Conservation (phyloP, 2,888 invertebrate genomes). For the Scaptomyza cyrtandrae region DNA sequence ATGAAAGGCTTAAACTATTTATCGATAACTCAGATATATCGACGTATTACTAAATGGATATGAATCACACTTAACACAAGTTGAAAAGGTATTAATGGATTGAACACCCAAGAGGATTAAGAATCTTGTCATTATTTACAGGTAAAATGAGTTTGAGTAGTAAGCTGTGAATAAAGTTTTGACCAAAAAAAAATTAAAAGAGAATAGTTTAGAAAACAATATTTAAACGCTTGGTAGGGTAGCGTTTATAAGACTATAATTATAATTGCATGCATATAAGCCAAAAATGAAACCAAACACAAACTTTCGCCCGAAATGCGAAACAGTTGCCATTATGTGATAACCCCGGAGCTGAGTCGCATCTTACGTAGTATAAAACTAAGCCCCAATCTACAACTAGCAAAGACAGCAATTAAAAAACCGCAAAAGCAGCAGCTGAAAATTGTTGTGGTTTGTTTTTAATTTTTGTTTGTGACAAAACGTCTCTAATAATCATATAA, state of each 20-base stretch:
- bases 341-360: constrained; percentile 42
- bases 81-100: constrained; percentile 18
- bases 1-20: too few species aligned
- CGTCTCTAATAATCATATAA: constrained; percentile 43
- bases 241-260: constrained; percentile 58
- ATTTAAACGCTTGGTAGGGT: constrained; percentile 29
- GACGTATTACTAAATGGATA: background rate
- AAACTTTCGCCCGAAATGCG: constrained; percentile 65
- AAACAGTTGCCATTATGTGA: constrained; percentile 71
- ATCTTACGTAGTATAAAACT: constrained; percentile 51
- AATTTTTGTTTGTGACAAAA: constrained; percentile 40
- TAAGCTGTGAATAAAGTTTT: constrained; percentile 49
- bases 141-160: constrained; percentile 67
- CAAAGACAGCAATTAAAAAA: constrained; percentile 63
- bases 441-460: constrained; percentile 19
- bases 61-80: constrained; percentile 16
- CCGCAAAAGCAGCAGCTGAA: constrained; percentile 27
- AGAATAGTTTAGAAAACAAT: constrained; percentile 35
- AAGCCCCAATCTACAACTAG: background rate
- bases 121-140: constrained; percentile 23
- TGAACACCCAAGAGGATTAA: constrained; percentile 5
- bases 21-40: too few species aligned
- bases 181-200: constrained; percentile 23
- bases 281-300: constrained; percentile 30
- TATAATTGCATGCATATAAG: constrained; percentile 56